Evolutionary conservation across 2,113 vertebrate species (phyloP).

Genomic region (Mobula hypostoma): DNA sequence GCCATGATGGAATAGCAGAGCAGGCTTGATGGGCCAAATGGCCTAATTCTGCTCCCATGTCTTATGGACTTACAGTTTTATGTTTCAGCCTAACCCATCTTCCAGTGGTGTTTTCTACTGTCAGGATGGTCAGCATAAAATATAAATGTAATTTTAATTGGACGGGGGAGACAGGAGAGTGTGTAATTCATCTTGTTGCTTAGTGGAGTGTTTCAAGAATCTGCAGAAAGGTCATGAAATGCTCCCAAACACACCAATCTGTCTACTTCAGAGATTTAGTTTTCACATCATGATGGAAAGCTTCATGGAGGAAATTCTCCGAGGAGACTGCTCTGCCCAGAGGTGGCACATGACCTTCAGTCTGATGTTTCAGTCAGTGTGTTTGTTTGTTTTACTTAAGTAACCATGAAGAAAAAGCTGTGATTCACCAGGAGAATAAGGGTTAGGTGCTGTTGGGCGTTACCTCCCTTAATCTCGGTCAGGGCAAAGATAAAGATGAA

Average conservation of each 20-base stretch:
- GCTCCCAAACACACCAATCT: not conserved
- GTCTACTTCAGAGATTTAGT: not conserved
- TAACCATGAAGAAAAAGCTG: not conserved
- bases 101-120: not conserved
- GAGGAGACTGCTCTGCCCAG: not conserved
- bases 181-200: not conserved
- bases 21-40: too few species aligned
- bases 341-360: not conserved
- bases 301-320: not conserved
- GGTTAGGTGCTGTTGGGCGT: not conserved
- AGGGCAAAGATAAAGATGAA: not conserved
- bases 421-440: not conserved
- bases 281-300: not conserved
- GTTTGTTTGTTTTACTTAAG: not conserved
- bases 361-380: not conserved
- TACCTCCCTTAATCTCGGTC: not conserved
- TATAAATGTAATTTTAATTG: not conserved
- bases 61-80: too few species aligned
- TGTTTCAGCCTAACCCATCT: not conserved
- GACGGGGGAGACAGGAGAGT: not conserved
- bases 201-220: not conserved
- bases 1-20: too few species aligned
- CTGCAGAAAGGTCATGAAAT: not conserved
- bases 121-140: not conserved
- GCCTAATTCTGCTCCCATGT: too few species aligned